Base-by-base conservation (phyloP, 2,888 invertebrate species). In the Drosophila diplacantha region DNA sequence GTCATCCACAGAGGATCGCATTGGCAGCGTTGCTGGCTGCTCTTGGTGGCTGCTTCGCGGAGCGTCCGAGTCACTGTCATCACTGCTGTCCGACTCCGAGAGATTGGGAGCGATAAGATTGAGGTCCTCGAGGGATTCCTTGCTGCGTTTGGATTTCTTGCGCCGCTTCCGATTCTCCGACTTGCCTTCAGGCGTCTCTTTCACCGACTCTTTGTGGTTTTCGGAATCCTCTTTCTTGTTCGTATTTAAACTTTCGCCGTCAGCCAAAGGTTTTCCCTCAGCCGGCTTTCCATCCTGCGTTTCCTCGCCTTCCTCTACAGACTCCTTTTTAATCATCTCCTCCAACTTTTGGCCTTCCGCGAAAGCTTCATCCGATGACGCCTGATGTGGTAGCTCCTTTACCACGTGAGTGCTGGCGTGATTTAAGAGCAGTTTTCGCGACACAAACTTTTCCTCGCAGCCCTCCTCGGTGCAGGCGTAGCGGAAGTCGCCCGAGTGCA, bases 51-150 rank as follows among this genome's bases (percentile, higher is more conserved):
- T 66, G 35, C 69, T 71, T 4, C 57, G 66, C 3, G 71, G 49
- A 3, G 61, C 74, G 76, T 87, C 81, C 26, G 84, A 81, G 14
- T 91, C 92, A 3, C 89, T 91, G 69, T 94, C 94, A 62, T 92
- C 92, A 74, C 93, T 94, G 69, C 93, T 94, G 77, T 95, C 95
- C 85, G 95, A 95, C 81, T 95, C 95, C 0, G 95, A 95, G 39
- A 96, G 89, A 89, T 95, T 95, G 39, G 95, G 89, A 3, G 94
- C 95, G 4, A 95, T 95, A 55, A 96, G 89, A 89, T 95, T 92
- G 3, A 93, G 90, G 82, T 93, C 93, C 5, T 92, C 90, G 52
- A 87, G 57, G 6, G 84, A 85, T 50, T 87, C 87, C 59, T 87
- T 87, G 31, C 80, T 83, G 3, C 85, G 81, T 52, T 87, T 88